Percentiles rank a stretch among this genome's conserved stretches.
phyloP scores from a whole-genome alignment of 2,888 invertebrate genomes.

The Limulus polyphemus region DNA sequence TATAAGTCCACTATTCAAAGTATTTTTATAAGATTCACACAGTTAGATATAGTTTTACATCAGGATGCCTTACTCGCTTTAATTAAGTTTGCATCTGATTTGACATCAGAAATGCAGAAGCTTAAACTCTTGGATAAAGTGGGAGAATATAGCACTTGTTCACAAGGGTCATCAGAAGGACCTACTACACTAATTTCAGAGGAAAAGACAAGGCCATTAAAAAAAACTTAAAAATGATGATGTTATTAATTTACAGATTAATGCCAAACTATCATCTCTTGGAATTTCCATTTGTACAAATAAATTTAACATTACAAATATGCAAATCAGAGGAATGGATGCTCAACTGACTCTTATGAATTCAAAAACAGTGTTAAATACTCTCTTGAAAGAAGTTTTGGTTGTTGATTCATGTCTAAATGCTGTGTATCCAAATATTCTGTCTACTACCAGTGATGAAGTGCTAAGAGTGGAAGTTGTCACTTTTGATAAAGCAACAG shows the following conservation, averaged over 20 bases:
- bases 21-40: conserved; percentile 64
- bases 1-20: conserved; percentile 63
- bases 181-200: too few species aligned
- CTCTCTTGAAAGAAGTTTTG: conserved; percentile 57
- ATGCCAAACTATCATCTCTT: conserved; percentile 52
- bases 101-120: conserved; percentile 30
- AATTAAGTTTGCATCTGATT: conserved; percentile 46
- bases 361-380: conserved; percentile 61
- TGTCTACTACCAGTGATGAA: conserved; percentile 65
- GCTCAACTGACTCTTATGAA: conserved; percentile 60
- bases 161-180: too few species aligned
- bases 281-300: conserved; percentile 50
- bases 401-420: conserved; percentile 62
- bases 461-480: conserved; percentile 62
- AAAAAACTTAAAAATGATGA: conserved; percentile 5
- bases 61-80: conserved; percentile 67
- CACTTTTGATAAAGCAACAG: conserved; percentile 51
- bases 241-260: conserved; percentile 57
- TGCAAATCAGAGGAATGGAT: conserved; percentile 56
- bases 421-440: conserved; percentile 67
- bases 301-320: conserved; percentile 51
- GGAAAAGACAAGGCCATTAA: too few species aligned
- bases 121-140: too few species aligned
- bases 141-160: too few species aligned
- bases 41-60: conserved; percentile 63